Evolutionary conservation across 2,888 invertebrate species (phyloP), one percentile per base, ranked within the genome.

Genomic region (Papilio gigon): DNA sequence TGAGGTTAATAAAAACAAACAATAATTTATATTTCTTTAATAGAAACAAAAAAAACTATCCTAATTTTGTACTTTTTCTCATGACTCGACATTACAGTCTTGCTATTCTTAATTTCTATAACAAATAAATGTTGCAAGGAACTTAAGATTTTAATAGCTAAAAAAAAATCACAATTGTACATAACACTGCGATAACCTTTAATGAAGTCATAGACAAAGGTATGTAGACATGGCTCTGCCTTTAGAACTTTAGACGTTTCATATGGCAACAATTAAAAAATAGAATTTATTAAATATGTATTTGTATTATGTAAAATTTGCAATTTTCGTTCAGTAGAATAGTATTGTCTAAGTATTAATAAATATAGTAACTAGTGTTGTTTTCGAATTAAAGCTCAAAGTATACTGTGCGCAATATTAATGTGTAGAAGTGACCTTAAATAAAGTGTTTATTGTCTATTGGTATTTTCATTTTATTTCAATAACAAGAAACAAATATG

Each of bases 341-440:
- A 53, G 47, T 67, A 40, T 65, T 42, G n/a, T 56, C 42, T 71
- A 60, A 65, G 64, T n/a, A n/a, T n/a, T n/a, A n/a, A n/a, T n/a
- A n/a, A n/a, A n/a, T n/a, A n/a, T n/a, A n/a, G n/a, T 50, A 12
- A 61, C 67, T 75, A 83, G 81, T 67, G 66, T 85, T 85, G 83
- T 87, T 80, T 80, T 75, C 73, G 71, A 80, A 81, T 76, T 72
- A 75, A 78, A 78, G 87, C 87, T 88, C 88, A 89, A 87, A 83
- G 73, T 77, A 77, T 83, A 73, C 74, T 76, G 77, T 82, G 80
- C 72, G 79, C 81, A 80, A 82, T 82, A 84, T 83, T 81, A 79
- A 82, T 85, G 80, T 85, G 81, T 90, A 89, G 88, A 90, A 88
- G 88, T 90, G 89, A 81, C 86, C 86, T 75, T 75, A 78, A 73